A percentile compares a stretch with the other conserved stretches of the same genome.
Evolutionary conservation across 1,140 invertebrate genomes (phyloP).

Genomic region (Heliconius hewitsoni): DNA sequence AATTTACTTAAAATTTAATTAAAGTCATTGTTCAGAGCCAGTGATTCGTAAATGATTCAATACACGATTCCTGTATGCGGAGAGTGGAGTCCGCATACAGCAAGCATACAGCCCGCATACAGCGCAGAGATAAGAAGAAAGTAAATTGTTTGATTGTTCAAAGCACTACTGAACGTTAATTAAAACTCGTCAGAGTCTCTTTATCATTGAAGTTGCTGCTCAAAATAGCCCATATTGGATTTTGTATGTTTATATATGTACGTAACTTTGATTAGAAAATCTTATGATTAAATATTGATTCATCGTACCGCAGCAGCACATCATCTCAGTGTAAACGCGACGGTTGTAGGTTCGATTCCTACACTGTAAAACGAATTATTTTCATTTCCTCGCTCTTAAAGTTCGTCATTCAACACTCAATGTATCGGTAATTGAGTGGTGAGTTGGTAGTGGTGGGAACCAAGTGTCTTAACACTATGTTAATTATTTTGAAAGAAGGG

Average conservation of each 20-base stretch:
- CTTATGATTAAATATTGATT: background rate
- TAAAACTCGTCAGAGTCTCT: background rate
- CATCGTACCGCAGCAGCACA: too few relatives aligned
- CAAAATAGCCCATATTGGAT: background rate
- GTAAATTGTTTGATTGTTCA: slow-evolving; percentile 7
- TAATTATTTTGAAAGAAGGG: background rate
- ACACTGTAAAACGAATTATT: too few relatives aligned
- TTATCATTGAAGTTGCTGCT: background rate
- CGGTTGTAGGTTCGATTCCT: too few relatives aligned
- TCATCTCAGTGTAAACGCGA: too few relatives aligned
- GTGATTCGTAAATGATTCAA: background rate
- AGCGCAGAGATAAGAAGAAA: slow-evolving; percentile 3
- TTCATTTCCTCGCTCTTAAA: too few relatives aligned
- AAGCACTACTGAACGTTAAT: background rate
- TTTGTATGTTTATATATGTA: background rate
- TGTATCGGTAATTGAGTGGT: too few relatives aligned
- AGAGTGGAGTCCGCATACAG: too few relatives aligned
- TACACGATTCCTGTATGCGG: too few relatives aligned
- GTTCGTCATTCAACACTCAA: too few relatives aligned
- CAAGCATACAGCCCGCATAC: background rate
- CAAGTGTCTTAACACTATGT: too few relatives aligned
- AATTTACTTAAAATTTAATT: background rate
- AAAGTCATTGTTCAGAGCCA: background rate
- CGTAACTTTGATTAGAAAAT: too few relatives aligned
- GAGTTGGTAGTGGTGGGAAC: too few relatives aligned